Base-by-base conservation (phyloP, 2,797 vertebrate species). In the Lacerta viridis region DNA sequence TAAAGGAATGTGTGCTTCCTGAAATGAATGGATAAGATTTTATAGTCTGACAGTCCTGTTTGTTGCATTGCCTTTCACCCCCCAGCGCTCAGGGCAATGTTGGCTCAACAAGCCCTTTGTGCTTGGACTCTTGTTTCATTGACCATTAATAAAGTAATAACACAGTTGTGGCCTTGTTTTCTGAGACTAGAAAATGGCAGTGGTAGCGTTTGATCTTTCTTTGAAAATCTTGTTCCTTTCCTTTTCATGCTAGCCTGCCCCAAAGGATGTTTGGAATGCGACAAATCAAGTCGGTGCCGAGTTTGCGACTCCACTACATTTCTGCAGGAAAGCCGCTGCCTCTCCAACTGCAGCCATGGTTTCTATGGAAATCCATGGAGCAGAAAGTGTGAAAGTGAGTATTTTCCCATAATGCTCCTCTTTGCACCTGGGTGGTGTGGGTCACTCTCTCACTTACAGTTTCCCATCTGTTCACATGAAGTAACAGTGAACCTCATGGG, bases 331-430 rank as follows among this genome's bases (percentile, higher is more conserved):
- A 97, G 97, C 7, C 91, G 95, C 82, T 99, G 99, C 87, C 94
- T 98, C 33, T 93, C 97, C 5, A 97, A 96, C 93, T 99, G 99
- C 92, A 97, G 97, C 66, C 97, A 84, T 1, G 98, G 98, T 69
- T 98, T 97, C 95, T 97, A 97, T 11, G 91, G 95, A 7, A 96
- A 98, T 86, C 83, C 41, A 5, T 86, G 87, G 92, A 98, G 93
- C 69, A 96, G 97, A 80, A 94, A 92, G n/a, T 99, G 99, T 94
- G 89, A 97, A 87, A 98, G 99, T 99, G 85, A 96, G 96, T 83
- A 33, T 83, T 29, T 86, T 68, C 84, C 18, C 0, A 17, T 17
- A 79, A 46, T 1, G 1, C 8, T n/a, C 13, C 77, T 46, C 18
- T 36, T 17, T 20, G 71, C 17, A 74, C 15, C 29, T 5, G 27